Base-by-base conservation (phyloP, 2,113 vertebrate genomes). In the rabbit (Oryctolagus cuniculus) region DNA sequence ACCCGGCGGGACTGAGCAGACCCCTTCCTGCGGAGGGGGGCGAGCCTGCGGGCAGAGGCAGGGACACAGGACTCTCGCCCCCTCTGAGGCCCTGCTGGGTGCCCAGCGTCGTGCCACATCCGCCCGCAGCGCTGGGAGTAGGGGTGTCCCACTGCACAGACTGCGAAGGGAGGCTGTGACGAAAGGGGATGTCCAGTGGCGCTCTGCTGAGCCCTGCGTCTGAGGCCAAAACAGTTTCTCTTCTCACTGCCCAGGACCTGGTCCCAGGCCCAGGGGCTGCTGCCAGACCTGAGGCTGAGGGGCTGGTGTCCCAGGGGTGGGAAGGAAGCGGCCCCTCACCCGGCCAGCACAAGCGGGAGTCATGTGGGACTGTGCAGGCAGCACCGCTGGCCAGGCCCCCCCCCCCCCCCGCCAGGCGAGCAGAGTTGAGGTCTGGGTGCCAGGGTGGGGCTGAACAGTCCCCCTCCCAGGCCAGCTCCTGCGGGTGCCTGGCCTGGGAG, bases 11-110 rank as follows among this genome's bases (percentile, higher is more conserved):
- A 44, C 44, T 2, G 27, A 61, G 73, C 80, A 21, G 53, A 8
- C 13, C 38, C 24, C 44, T 66, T 55, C 58, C 29, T 73, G 53
- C 15, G 78, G 55, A n/a, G 3, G 22, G 91, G 44, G 31, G 24
- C 61, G 44, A 24, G 22, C 44, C n/a, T 15, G 24, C 36, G 67
- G 70, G 10, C 22, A 31, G 63, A 31, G 67, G 5, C 53, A 4
- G 84, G 27, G 55, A 38, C 63, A 1, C n/a, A 13, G 53, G 92
- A 55, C 6, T 19, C 38, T 5, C 7, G 1, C 6, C 19, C 11
- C n/a, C 0, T 2, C 9, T 0, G 53, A 44, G 69, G 38, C 66
- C 51, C 25, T 3, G 2, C 15, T 6, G 8, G n/a, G 53, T 19
- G 55, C 53, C 80, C 2, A 1, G 25, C 25, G 17, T 38, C 25